Percentiles rank a stretch among this genome's conserved stretches.
Conservation (phyloP, 2,888 invertebrate species). For the Tyria jacobaeae region DNA sequence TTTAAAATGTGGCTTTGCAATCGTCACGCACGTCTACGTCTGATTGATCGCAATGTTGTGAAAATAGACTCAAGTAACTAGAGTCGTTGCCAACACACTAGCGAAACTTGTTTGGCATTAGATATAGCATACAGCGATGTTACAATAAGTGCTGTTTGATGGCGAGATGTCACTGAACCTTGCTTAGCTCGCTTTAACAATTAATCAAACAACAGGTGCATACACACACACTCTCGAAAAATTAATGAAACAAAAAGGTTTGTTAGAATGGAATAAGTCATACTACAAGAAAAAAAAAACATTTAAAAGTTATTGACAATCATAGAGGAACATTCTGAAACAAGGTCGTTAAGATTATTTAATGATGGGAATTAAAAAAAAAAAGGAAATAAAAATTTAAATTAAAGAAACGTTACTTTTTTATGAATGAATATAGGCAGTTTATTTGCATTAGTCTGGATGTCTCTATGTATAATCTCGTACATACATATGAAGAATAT, state of each 20-base stretch:
- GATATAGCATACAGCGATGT: not conserved
- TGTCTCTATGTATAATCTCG: no score
- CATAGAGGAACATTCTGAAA: not conserved
- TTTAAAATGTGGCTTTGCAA: conserved; percentile 1
- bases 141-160: not conserved
- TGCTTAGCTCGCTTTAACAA: not conserved
- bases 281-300: not conserved
- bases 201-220: not conserved
- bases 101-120: not conserved
- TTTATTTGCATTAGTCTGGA: no score
- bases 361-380: no score
- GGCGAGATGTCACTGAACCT: not conserved
- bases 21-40: conserved; percentile 20
- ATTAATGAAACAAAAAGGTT: not conserved
- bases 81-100: conserved; percentile 16
- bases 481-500: not conserved
- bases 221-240: no score
- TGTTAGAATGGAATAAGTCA: not conserved
- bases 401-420: no score
- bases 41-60: conserved; percentile 34
- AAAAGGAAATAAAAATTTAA: no score
- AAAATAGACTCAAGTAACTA: conserved; percentile 23
- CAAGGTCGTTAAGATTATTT: no score
- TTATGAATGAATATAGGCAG: no score
- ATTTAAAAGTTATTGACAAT: not conserved